Conservation (phyloP, 2,113 vertebrate species). For the Saguinus midas region DNA sequence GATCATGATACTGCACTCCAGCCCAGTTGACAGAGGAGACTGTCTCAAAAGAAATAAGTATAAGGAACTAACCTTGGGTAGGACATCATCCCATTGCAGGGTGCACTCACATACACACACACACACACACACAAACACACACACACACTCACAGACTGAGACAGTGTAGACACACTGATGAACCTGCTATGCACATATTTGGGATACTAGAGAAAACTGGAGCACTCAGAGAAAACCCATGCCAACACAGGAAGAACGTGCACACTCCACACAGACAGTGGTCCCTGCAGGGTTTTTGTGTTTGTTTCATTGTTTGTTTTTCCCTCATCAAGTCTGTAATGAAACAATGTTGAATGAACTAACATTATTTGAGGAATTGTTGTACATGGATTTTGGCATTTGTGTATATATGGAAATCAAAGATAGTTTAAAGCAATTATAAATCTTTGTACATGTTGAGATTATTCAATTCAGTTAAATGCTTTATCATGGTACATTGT, state of each 20-base stretch:
- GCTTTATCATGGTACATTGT: background rate
- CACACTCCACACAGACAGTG: background rate
- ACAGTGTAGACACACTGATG: background rate
- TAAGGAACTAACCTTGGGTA: too few species aligned
- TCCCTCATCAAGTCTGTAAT: background rate
- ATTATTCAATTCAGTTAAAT: conserved; percentile 22
- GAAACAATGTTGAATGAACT: background rate
- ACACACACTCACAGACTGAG: background rate
- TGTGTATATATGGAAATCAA: background rate
- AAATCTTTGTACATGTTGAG: background rate
- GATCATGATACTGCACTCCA: too few species aligned
- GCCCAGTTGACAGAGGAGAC: too few species aligned
- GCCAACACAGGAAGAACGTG: background rate
- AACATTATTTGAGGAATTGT: background rate
- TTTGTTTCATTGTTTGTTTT: background rate
- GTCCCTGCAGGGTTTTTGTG: background rate
- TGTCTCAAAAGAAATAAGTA: too few species aligned
- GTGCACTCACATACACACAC: background rate
- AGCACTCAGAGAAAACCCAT: background rate
- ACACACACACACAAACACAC: too few species aligned
- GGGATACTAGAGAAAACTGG: background rate
- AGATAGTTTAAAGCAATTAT: background rate
- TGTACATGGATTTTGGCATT: background rate
- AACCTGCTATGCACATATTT: background rate
- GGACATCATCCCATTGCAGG: too few species aligned